phyloP scores from a whole-genome alignment of 2,113 vertebrate species.

The Sapajus apella region DNA sequence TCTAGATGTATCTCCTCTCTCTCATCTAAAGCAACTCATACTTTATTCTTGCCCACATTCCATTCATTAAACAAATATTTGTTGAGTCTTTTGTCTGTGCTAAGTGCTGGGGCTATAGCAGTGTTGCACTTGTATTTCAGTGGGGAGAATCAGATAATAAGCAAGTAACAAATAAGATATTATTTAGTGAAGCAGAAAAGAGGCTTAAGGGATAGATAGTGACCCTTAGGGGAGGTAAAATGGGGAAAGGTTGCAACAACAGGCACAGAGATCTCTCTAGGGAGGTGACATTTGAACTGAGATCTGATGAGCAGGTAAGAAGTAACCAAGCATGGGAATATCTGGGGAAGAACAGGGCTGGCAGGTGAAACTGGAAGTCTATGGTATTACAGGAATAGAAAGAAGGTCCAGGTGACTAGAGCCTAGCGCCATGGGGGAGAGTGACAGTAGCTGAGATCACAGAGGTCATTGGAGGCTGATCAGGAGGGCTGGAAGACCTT shows the following conservation, averaged over 20 bases:
- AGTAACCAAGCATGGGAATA: not conserved
- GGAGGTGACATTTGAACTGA: not conserved
- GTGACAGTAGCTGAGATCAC: not conserved
- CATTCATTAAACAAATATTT: not conserved
- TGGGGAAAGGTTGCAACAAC: not conserved
- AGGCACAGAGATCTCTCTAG: not conserved
- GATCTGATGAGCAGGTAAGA: not conserved
- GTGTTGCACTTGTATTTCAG: not conserved
- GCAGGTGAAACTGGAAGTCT: not conserved
- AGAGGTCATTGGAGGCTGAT: not conserved
- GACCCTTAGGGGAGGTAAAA: not conserved
- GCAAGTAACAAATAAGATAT: not conserved
- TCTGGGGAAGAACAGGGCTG: not conserved
- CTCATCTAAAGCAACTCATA: not conserved
- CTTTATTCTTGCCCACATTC: not conserved
- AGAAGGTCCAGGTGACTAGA: not conserved
- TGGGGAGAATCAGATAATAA: not conserved
- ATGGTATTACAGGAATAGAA: not conserved
- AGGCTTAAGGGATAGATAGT: not conserved
- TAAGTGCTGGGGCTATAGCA: not conserved
- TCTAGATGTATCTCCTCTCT: not conserved
- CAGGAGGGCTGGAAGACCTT: not conserved
- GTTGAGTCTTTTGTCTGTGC: not conserved
- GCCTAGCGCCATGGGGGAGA: too few species aligned
- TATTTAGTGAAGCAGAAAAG: not conserved